Percentiles rank a stretch among this genome's conserved stretches.
These are phyloP conservation scores for Aldabrachelys gigantea DNA, from an alignment of 2,113 vertebrate genomes.

Conservation along the genomic window DNA sequence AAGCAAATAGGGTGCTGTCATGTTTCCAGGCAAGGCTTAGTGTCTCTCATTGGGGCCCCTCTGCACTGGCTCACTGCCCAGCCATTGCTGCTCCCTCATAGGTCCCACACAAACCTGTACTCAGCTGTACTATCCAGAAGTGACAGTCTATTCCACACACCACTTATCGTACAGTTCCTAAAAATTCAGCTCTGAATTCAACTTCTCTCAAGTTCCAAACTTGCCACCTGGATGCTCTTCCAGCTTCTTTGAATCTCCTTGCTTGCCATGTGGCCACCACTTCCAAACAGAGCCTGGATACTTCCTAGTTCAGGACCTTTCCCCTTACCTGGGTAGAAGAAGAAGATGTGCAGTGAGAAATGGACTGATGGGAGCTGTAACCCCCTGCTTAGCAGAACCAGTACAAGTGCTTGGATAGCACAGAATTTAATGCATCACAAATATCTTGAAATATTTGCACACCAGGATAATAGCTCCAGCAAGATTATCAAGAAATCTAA, in stretches of 20 bases:
- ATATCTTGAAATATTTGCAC: neutral
- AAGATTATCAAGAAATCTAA: neutral
- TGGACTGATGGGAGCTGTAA: neutral
- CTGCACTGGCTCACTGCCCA: neutral
- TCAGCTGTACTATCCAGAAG: neutral
- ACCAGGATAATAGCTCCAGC: neutral
- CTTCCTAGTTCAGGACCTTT: neutral
- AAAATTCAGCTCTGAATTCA: neutral
- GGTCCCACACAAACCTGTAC: neutral
- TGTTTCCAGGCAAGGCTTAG: neutral
- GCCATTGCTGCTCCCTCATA: neutral
- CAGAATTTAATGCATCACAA: neutral
- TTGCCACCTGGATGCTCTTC: neutral
- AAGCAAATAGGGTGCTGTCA: neutral
- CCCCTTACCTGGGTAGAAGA: neutral
- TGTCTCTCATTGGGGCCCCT: neutral
- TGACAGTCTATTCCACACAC: neutral
- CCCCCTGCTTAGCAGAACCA: neutral
- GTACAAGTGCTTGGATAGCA: conserved; percentile 10
- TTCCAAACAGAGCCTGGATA: neutral
- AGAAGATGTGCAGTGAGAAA: neutral
- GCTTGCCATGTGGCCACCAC: neutral
- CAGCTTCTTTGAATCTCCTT: neutral
- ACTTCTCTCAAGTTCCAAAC: neutral
- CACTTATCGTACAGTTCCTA: neutral